Percentiles rank a stretch among this genome's conserved stretches.
phyloP scores from a whole-genome alignment of 2,113 vertebrate species.

The Alligator sinensis region DNA sequence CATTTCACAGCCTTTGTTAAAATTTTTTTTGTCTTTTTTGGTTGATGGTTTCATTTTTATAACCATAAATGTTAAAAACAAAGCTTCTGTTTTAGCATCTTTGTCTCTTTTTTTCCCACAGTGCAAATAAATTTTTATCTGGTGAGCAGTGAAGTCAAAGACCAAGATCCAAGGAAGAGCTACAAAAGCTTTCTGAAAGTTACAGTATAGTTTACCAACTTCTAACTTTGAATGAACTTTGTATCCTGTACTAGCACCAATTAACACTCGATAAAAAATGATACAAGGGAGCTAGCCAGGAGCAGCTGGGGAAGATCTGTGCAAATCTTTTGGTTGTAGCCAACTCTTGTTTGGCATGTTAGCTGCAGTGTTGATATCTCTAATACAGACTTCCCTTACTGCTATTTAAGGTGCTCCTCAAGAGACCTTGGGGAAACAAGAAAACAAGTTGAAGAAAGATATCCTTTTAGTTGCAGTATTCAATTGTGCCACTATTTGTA shows the following conservation, averaged over 20 bases:
- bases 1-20: constrained; percentile 13
- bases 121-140: neutral
- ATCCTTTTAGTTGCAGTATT: neutral
- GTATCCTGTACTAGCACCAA: neutral
- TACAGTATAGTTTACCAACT: neutral
- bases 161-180: neutral
- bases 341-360: neutral
- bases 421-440: neutral
- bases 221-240: neutral
- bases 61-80: neutral
- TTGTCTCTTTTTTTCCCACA: neutral
- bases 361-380: neutral
- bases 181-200: neutral
- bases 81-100: neutral
- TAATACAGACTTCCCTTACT: neutral
- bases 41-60: constrained; percentile 4
- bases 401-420: constrained; percentile 20
- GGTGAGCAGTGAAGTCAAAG: neutral
- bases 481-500: neutral
- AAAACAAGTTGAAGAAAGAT: neutral
- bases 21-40: constrained; percentile 25
- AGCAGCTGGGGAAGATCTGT: neutral
- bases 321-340: neutral
- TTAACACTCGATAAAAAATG: neutral
- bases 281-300: neutral